Percentiles rank a stretch among this genome's conserved stretches.
Conservation (phyloP, 2,113 vertebrate genomes). For the Gadus macrocephalus region DNA sequence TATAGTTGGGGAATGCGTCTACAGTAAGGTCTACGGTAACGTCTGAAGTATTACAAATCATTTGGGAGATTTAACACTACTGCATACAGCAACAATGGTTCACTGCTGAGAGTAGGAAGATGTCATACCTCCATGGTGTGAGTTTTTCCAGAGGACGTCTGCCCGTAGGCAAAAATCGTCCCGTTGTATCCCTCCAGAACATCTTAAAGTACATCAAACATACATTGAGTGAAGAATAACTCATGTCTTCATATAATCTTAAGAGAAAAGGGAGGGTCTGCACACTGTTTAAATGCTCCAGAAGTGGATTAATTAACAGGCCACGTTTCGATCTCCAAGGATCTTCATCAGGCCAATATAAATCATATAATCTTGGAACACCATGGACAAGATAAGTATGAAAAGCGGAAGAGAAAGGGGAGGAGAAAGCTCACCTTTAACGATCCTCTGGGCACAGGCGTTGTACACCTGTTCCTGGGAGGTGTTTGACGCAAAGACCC, state of each 20-base stretch:
- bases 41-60: background rate
- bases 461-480: slow-evolving; percentile 97
- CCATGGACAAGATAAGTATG: background rate
- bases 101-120: background rate
- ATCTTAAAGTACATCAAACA: slow-evolving; percentile 69
- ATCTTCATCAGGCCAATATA: too few relatives aligned
- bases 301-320: too few relatives aligned
- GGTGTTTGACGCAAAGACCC: slow-evolving; percentile 89
- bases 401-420: too few relatives aligned
- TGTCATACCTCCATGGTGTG: slow-evolving; percentile 95
- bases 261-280: too few relatives aligned
- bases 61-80: too few relatives aligned
- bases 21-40: too few relatives aligned
- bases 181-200: slow-evolving; percentile 97
- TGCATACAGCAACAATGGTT: background rate
- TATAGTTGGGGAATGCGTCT: too few relatives aligned
- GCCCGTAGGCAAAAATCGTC: slow-evolving; percentile 97
- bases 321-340: too few relatives aligned
- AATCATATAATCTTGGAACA: too few relatives aligned
- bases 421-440: slow-evolving; percentile 83
- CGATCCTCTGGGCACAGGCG: slow-evolving; percentile 94
- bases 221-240: too few relatives aligned
- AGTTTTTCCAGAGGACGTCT: slow-evolving; percentile 96
- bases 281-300: too few relatives aligned
- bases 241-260: too few relatives aligned